These are phyloP conservation scores for rabbit (Oryctolagus cuniculus) DNA, from an alignment of 2,113 vertebrate species.

Conservation along the genomic window mOryCun1.1 NC_091433.1:149235001-149235500, in stretches of 20 bases:
- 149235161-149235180: not conserved
- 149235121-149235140: not conserved
- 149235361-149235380: not conserved
- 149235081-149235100: not conserved
- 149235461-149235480: too few relatives aligned
- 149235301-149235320: not conserved
- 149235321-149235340: not conserved
- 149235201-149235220: not conserved
- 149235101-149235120: not conserved
- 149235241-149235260: rapidly evolving
- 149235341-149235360: conserved; percentile 3
- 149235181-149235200: not conserved
- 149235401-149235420: not conserved
- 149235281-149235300: not conserved
- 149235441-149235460: too few relatives aligned
- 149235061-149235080: not conserved
- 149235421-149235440: not conserved
- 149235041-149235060: not conserved
- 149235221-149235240: not conserved
- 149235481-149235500: too few relatives aligned
- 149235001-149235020: not conserved
- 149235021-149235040: not conserved
- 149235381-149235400: not conserved
- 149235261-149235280: not conserved
- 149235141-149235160: not conserved